These are phyloP conservation scores for Oreochromis aureus DNA, from an alignment of 2,113 vertebrate species.

Conservation along the genomic window DNA sequence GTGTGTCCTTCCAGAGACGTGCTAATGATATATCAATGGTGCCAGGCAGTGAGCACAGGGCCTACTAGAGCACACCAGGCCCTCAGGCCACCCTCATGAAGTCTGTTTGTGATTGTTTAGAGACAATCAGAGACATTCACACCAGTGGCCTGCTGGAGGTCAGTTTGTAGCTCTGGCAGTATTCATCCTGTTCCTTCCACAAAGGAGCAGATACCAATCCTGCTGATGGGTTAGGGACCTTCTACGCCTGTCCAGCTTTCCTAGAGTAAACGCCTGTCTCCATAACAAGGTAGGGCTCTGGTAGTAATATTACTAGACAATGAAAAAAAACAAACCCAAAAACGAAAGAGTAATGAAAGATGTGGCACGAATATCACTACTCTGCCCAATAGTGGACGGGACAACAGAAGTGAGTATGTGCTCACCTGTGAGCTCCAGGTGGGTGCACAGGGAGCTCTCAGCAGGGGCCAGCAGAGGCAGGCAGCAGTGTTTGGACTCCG, in stretches of 20 bases:
- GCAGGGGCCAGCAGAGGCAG: constrained; percentile 85
- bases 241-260: background rate
- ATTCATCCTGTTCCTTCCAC: fast-evolving
- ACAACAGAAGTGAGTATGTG: background rate
- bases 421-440: constrained; percentile 89
- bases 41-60: background rate
- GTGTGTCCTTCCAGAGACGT: background rate
- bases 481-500: constrained; percentile 83
- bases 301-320: background rate
- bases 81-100: background rate
- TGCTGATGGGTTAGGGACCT: fast-evolving
- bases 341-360: background rate
- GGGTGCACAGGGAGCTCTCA: constrained; percentile 84
- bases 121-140: background rate
- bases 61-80: background rate
- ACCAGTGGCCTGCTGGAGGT: background rate
- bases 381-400: background rate
- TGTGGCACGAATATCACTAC: background rate
- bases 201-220: background rate
- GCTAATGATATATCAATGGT: background rate
- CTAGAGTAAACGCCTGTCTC: fast-evolving
- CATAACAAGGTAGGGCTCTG: background rate
- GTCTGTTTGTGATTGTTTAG: background rate
- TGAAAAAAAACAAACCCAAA: fast-evolving
- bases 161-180: background rate